These are phyloP conservation scores for Takifugu bimaculatus DNA, from an alignment of 2,113 vertebrate species.

Conservation along the genomic window DNA sequence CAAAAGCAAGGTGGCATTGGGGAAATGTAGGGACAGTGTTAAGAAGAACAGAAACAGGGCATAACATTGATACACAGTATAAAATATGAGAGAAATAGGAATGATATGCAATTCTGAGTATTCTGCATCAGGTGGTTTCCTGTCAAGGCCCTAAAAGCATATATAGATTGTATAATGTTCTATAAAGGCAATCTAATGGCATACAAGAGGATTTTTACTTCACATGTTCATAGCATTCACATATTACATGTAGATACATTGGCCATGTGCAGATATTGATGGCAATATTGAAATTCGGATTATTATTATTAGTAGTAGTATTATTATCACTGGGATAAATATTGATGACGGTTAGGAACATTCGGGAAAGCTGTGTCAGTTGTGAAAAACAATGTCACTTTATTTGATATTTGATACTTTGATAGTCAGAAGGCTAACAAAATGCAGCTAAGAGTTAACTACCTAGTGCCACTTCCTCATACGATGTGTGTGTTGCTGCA, in stretches of 20 bases:
- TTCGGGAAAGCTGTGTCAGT: too few species aligned
- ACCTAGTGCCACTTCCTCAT: conserved; percentile 37
- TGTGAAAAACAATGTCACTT: conserved; percentile 7
- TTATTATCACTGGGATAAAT: too few species aligned
- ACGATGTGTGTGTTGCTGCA: conserved; percentile 6
- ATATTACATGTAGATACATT: neutral
- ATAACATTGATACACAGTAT: conserved; percentile 3
- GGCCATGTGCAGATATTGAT: too few species aligned
- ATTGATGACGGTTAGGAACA: too few species aligned
- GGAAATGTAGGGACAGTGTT: neutral
- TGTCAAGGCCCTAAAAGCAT: neutral
- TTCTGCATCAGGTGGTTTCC: conserved; percentile 2
- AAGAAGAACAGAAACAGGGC: conserved; percentile 20
- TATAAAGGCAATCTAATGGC: neutral
- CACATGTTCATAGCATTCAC: neutral
- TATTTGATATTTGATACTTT: neutral
- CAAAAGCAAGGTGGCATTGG: neutral
- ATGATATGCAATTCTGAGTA: conserved; percentile 3
- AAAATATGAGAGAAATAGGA: conserved; percentile 7
- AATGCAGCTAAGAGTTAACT: conserved; percentile 33
- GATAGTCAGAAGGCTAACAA: conserved; percentile 33
- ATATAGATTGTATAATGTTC: too few species aligned
- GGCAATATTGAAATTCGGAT: too few species aligned
- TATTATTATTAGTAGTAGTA: too few species aligned
- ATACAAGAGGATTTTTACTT: neutral